Evolutionary conservation across 2,888 invertebrate species (phyloP).

Genomic region (Ectobius pallidus): DNA sequence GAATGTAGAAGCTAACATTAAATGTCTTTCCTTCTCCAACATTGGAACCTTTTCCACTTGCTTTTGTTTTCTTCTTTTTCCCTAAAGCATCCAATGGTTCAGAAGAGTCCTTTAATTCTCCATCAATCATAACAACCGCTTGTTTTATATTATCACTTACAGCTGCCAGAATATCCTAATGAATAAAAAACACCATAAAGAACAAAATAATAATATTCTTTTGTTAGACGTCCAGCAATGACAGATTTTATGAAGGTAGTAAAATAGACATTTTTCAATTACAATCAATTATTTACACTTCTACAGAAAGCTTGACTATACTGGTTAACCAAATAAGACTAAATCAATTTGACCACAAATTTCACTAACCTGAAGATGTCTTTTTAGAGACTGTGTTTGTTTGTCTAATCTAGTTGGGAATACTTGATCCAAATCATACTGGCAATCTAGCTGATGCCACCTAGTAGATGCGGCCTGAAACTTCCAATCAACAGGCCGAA

Average conservation of each 20-base stretch:
- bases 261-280: no score
- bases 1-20: slow-evolving; percentile 71
- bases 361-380: slow-evolving; percentile 68
- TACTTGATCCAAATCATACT: slow-evolving; percentile 75
- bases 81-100: slow-evolving; percentile 68
- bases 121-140: slow-evolving; percentile 76
- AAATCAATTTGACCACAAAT: no score
- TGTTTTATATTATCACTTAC: slow-evolving; percentile 65
- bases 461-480: slow-evolving; percentile 70
- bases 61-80: slow-evolving; percentile 62
- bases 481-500: slow-evolving; percentile 78
- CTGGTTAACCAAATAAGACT: no score
- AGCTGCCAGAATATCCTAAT: slow-evolving; percentile 65
- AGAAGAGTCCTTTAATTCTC: slow-evolving; percentile 67
- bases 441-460: slow-evolving; percentile 79
- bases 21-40: slow-evolving; percentile 55
- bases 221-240: no score
- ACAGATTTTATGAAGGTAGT: no score
- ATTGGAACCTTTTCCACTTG: not conserved
- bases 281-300: no score
- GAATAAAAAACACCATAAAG: not conserved
- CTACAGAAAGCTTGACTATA: no score
- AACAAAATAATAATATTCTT: not conserved
- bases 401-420: slow-evolving; percentile 70
- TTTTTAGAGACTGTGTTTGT: slow-evolving; percentile 67